A percentile compares a stretch with the other conserved stretches of the same genome.
Conservation (phyloP, 2,888 invertebrate genomes). For the Tachystola acroxantha region DNA sequence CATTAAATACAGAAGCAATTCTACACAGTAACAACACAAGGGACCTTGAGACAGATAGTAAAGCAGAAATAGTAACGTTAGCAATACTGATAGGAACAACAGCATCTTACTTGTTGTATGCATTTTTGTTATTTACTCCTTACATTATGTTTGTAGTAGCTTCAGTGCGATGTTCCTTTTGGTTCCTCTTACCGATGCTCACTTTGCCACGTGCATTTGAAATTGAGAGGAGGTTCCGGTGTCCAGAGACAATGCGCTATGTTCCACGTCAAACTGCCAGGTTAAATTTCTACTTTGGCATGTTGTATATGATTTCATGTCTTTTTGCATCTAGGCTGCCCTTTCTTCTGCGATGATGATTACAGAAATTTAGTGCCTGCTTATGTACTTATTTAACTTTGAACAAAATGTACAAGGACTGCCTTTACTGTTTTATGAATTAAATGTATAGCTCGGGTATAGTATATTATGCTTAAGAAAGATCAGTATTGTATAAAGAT, state of each 20-base stretch:
- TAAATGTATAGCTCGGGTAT: not conserved
- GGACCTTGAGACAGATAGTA: constrained; percentile 91
- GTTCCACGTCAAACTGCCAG: constrained; percentile 94
- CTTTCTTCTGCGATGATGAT: constrained; percentile 56
- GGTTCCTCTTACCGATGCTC: constrained; percentile 92
- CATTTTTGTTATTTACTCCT: constrained; percentile 92
- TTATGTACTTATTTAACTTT: constrained; percentile 1
- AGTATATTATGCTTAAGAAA: not conserved
- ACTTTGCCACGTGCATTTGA: constrained; percentile 93
- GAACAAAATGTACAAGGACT: constrained; percentile 10
- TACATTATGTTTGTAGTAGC: constrained; percentile 93
- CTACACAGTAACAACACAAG: constrained; percentile 96
- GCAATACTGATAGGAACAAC: constrained; percentile 96
- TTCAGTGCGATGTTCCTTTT: constrained; percentile 89
- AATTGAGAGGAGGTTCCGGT: constrained; percentile 92
- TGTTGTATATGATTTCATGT: constrained; percentile 92
- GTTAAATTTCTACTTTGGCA: constrained; percentile 93
- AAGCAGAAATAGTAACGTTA: constrained; percentile 94
- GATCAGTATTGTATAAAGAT: constrained; percentile 4
- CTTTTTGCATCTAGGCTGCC: constrained; percentile 83
- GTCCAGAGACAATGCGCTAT: constrained; percentile 85
- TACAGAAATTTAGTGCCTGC: not conserved
- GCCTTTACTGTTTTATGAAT: constrained; percentile 10
- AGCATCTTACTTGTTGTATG: constrained; percentile 93
- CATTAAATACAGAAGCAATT: constrained; percentile 96